Base-by-base conservation (phyloP, 1,140 invertebrate species). In the Trypoxylus dichotomus region DNA sequence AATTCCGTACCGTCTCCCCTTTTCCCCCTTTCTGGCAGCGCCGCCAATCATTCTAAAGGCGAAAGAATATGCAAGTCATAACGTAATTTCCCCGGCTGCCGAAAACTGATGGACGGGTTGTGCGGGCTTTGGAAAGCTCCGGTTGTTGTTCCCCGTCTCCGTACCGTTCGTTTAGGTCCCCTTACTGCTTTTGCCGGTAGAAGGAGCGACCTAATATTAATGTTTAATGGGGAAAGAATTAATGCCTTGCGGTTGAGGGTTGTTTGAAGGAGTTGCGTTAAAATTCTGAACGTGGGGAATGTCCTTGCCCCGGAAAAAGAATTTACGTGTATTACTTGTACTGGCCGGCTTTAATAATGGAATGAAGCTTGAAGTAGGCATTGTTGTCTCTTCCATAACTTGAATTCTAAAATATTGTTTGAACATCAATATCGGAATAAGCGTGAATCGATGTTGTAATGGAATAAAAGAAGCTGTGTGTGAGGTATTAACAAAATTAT, bases 61-160 rank as follows among this genome's bases (percentile, higher is more conserved):
- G 47, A 54, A 54, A 54, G 47, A 54, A 54, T 54, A 54, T 54
- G 47, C 47, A 54, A 54, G 47, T 54, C 47, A 54, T 54, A 54
- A 5, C 19, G 47, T 54, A 54, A 54, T 54, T 54, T n/a, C 47
- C 47, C 47, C 47, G 47, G 47, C 19, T 54, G 47, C 47, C 47
- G 47, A 54, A 54, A 54, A 54, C 47, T 54, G 47, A 54, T 54
- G 47, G 47, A 54, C 47, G 19, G 19, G 15, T 54, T 54, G 6
- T 19, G 19, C 19, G 47, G 32, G 32, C n/a, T 37, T 37, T 19
- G 47, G 47, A n/a, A 8, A 13, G n/a, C 11, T 13, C n/a, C 43
- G 11, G 3, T 47, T 13, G 8, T n/a, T 13, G 3, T n/a, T 47
- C 13, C 13, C 42, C 1, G 7, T 19, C 47, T 19, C 15, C 15